Percentiles rank a stretch among this genome's conserved stretches.
These are phyloP conservation scores for Corythornis leucogaster DNA, from an alignment of 2,797 vertebrate species.

Conservation along the genomic window DNA sequence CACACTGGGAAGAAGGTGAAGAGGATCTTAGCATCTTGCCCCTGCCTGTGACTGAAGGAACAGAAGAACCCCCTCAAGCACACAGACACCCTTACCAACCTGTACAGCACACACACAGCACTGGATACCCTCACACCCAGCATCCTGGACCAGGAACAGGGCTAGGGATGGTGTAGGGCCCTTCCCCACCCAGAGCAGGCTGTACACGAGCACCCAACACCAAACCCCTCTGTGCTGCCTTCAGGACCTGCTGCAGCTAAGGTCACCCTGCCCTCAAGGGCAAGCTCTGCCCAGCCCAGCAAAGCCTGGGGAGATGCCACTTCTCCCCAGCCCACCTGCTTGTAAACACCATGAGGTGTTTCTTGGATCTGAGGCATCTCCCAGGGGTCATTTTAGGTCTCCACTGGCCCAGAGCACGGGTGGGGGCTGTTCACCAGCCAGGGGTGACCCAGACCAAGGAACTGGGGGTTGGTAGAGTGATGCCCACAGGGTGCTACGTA, in stretches of 20 bases:
- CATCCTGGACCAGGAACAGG: background rate
- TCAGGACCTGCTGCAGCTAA: background rate
- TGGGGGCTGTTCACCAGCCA: background rate
- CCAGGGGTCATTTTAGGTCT: background rate
- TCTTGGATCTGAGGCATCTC: background rate
- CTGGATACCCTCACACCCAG: background rate
- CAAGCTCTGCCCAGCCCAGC: background rate
- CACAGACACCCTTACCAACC: background rate
- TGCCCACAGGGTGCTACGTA: background rate
- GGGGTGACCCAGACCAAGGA: background rate
- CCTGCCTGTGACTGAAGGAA: background rate
- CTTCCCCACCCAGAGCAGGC: background rate
- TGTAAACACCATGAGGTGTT: background rate
- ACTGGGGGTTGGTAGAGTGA: background rate
- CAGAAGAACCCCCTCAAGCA: background rate
- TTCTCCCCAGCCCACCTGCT: background rate
- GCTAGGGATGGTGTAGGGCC: fast-evolving
- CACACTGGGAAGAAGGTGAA: background rate
- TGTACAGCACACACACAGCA: background rate
- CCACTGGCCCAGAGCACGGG: background rate
- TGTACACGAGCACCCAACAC: background rate
- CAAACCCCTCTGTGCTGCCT: background rate
- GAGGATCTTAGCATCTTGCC: background rate
- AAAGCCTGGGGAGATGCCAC: background rate
- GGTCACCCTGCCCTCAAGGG: background rate